A percentile compares a stretch with the other conserved stretches of the same genome.
Conservation (phyloP, 2,888 invertebrate species). For the Zaprionus bogoriensis region DNA sequence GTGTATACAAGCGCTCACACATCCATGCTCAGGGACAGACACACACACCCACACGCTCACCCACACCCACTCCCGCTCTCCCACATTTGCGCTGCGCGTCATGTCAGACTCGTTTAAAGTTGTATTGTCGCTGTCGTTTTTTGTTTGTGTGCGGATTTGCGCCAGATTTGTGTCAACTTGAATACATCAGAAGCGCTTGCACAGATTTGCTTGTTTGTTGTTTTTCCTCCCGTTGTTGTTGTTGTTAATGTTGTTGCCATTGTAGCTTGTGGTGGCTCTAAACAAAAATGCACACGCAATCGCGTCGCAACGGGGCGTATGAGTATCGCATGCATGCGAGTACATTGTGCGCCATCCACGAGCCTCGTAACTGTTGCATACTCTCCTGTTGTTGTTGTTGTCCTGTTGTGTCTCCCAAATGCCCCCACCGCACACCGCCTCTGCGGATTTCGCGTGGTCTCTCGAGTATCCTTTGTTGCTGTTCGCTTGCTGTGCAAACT, state of each 20-base stretch:
- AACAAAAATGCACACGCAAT: conserved; percentile 67
- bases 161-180: conserved; percentile 78
- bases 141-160: conserved; percentile 63
- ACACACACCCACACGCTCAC: conserved; percentile 8
- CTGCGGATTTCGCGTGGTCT: conserved; percentile 23
- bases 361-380: conserved; percentile 66
- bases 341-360: conserved; percentile 19
- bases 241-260: conserved; percentile 18
- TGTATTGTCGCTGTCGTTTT: conserved; percentile 43
- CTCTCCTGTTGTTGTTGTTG: conserved; percentile 36
- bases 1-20: background rate
- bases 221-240: conserved; percentile 23
- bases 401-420: conserved; percentile 12
- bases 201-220: conserved; percentile 59
- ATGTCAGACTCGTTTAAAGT: conserved; percentile 67
- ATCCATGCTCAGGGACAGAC: background rate
- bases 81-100: conserved; percentile 29
- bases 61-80: conserved; percentile 1
- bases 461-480: conserved; percentile 51
- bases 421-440: conserved; percentile 5
- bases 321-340: conserved; percentile 33
- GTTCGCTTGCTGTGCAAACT: conserved; percentile 46
- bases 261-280: conserved; percentile 48
- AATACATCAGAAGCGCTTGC: conserved; percentile 73
- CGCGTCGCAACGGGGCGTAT: conserved; percentile 62